Percentiles rank a stretch among this genome's conserved stretches.
Evolutionary conservation across 2,113 vertebrate genomes (phyloP).

Genomic region (Pagrus major): DNA sequence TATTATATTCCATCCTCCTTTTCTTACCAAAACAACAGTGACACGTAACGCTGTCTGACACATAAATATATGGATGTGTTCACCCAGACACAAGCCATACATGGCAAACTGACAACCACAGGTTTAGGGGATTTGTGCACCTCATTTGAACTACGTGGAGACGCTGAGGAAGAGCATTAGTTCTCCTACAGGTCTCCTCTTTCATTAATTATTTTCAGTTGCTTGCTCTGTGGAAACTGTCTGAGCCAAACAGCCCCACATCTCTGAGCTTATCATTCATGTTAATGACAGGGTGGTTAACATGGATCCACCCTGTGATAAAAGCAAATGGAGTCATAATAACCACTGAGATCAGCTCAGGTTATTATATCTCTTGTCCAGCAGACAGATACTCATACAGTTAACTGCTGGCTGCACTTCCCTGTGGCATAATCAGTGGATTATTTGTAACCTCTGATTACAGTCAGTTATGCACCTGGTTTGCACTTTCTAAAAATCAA

Average conservation of each 20-base stretch:
- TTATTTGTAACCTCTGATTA: constrained; percentile 65
- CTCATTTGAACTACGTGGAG: constrained; percentile 13
- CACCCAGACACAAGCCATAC: neutral
- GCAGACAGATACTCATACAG: constrained; percentile 68
- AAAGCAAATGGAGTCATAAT: constrained; percentile 67
- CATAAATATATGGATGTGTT: neutral
- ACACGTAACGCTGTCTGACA: neutral
- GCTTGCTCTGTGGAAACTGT: constrained; percentile 12
- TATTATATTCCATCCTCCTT: neutral
- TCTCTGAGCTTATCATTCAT: constrained; percentile 51
- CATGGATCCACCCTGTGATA: constrained; percentile 68
- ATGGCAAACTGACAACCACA: constrained; percentile 33
- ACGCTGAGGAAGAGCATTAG: neutral
- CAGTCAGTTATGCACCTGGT: constrained; percentile 32
- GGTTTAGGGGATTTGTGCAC: constrained; percentile 28
- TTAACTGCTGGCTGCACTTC: constrained; percentile 66
- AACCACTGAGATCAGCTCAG: constrained; percentile 55
- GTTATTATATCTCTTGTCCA: constrained; percentile 68
- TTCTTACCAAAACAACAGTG: neutral
- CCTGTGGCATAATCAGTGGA: constrained; percentile 62
- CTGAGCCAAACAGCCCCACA: constrained; percentile 23
- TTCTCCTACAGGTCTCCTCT: neutral
- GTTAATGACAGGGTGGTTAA: constrained; percentile 52
- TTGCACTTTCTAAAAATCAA: constrained; percentile 50
- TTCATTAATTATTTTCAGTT: constrained; percentile 29